Evolutionary conservation across 2,113 vertebrate species (phyloP), one percentile per base, ranked within the genome.

Genomic region (Myiozetetes cayanensis): DNA sequence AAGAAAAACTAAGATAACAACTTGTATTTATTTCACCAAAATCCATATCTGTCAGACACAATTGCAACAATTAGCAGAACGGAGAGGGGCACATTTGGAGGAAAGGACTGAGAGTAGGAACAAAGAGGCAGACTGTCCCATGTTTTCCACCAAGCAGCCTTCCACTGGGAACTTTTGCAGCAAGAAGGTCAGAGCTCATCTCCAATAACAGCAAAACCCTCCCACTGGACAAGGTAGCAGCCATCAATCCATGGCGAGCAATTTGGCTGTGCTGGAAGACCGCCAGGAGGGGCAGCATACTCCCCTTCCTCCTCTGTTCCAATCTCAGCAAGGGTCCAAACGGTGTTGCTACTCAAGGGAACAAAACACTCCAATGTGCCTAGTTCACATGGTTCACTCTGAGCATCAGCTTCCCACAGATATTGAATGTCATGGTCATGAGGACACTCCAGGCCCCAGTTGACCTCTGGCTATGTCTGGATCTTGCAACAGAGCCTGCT

Each of bases 181-280:
- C 37, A 56, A 46, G 37, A 33, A 68, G 25, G 4, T 30, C 61
- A 67, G 22, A 77, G 5, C 9, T 71, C 8, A 0, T 22, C 13
- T 63, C 43, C 2, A 3, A 3, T 8, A 81, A 55, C 5, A 87
- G n/a, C 41, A 66, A 37, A 87, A 37, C 4, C 4, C 7, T 4
- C 21, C 5, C 3, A 2, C 4, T 10, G 20, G 37, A 12, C 12
- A 8, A 90, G 35, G 27, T 31, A 73, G 41, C 52, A 65, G 43
- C 39, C 14, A 10, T 49, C 2, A 6, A 61, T 8, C 27, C 39
- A n/a, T 1, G 16, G 21, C 21, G 30, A 68, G 27, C 0, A 0
- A 68, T 14, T 37, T 33, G n/a, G 24, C 31, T 68, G 18, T 35
- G 8, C 21, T 65, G 31, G 44, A 85, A 56, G 23, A 85, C 9